Percentiles rank a stretch among this genome's conserved stretches.
phyloP scores from a whole-genome alignment of 2,888 invertebrate genomes.

The Hemistola chrysoprasaria region DNA sequence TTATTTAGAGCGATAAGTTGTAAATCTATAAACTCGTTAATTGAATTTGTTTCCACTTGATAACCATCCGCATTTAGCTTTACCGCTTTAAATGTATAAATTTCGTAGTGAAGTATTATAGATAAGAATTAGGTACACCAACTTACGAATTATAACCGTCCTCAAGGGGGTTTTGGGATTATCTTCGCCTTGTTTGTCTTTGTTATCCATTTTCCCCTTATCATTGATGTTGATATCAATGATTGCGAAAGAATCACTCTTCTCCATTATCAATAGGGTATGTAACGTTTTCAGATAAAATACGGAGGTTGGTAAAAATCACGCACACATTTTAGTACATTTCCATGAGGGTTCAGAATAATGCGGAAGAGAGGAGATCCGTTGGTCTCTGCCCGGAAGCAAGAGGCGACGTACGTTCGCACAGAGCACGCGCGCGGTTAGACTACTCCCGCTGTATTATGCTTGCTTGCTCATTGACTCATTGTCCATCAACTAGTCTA shows the following conservation, averaged over 20 bases:
- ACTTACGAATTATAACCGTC: slow-evolving; percentile 71
- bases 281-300: slow-evolving; percentile 1
- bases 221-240: slow-evolving; percentile 61
- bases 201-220: slow-evolving; percentile 48
- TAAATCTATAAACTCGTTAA: no score
- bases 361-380: slow-evolving; percentile 20
- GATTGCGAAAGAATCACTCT: slow-evolving; percentile 62
- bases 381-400: not conserved
- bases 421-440: slow-evolving; percentile 47
- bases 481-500: slow-evolving; percentile 4
- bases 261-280: slow-evolving; percentile 47
- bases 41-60: no score
- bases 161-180: slow-evolving; percentile 49
- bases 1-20: no score
- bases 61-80: no score
- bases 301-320: no score
- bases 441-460: slow-evolving; percentile 26
- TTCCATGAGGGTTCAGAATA: slow-evolving; percentile 10
- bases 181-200: slow-evolving; percentile 36
- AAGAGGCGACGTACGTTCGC: slow-evolving; percentile 46
- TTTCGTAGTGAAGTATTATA: no score
- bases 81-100: no score
- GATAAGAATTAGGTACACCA: no score
- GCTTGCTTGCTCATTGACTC: slow-evolving; percentile 10
- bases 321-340: no score